Conservation (phyloP, 2,113 vertebrate species). For the Sinocyclocheilus anshuiensis region DNA sequence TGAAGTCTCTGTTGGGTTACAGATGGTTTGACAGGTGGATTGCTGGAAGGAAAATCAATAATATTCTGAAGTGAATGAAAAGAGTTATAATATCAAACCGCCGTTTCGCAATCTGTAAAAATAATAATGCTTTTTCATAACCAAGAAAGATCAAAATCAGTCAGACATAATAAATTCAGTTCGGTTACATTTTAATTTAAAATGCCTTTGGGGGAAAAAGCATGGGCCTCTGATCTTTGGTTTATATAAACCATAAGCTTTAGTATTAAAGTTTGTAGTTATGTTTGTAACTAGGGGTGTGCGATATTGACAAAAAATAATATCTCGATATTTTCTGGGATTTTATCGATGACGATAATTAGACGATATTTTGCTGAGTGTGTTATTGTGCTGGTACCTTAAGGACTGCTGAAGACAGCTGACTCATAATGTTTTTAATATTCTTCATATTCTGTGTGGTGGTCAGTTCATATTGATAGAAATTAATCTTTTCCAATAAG, state of each 20-base stretch:
- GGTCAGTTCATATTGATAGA: no score
- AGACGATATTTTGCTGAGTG: no score
- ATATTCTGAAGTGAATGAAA: neutral
- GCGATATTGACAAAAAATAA: no score
- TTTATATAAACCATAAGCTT: neutral
- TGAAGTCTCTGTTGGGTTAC: slow-evolving; percentile 17
- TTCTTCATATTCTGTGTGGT: no score
- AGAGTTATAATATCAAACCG: neutral
- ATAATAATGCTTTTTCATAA: slow-evolving; percentile 8
- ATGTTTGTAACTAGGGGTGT: no score
- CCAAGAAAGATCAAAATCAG: neutral
- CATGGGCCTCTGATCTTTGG: neutral
- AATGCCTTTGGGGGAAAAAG: neutral
- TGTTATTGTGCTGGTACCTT: no score
- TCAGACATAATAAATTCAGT: slow-evolving; percentile 1
- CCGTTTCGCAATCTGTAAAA: neutral
- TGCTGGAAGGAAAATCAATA: neutral
- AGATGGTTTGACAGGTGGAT: slow-evolving; percentile 31
- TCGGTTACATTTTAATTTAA: slow-evolving; percentile 7
- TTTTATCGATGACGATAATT: no score
- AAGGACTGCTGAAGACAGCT: no score
- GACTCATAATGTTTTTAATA: no score
- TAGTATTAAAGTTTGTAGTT: neutral
- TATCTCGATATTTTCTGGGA: no score
- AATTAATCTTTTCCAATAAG: no score